Base-by-base conservation (phyloP, 2,797 vertebrate species). In the Rousettus madagascariensis region DNA sequence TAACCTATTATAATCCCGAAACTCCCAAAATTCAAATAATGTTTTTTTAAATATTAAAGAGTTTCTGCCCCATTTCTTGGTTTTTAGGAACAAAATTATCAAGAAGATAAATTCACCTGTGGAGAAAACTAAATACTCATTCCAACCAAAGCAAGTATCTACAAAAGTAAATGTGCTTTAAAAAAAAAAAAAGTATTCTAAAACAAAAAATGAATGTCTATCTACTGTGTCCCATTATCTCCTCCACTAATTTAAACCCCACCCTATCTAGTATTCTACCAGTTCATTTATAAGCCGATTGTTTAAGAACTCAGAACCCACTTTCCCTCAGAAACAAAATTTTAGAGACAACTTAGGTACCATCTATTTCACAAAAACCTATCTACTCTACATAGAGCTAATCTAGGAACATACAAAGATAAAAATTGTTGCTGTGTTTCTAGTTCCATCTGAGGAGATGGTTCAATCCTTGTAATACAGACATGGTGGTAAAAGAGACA, bases 111-210 rank as follows among this genome's bases (percentile, higher is more conserved):
- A 83, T 33, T 13, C 30, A 55, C 13, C 36, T n/a, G 43, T n/a
- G 28, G 28, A 82, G 86, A 78, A 90, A 90, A 89, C 30, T 53
- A 90, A 90, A 95, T 82, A 95, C 33, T 92, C 46, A 92, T 72
- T 89, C 72, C 75, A 86, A 87, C 41, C 30, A 87, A 92, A 93
- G 49, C 57, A 83, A 72, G 11, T 72, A 72, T 46, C 38, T 85
- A 66, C 24, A 88, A 33, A 85, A 53, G 46, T 63, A 91, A 88
- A 89, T 80, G 22, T 59, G 17, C 43, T 53, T 41, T 28, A 24
- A 38, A 79, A 63, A 66, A 79, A 63, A 66, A 38, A 90, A 77
- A 87, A 43, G 6, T 46, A 84, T 38, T 86, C 55, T 63, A 53
- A 84, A 94, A 46, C 17, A 38, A 77, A 79, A 82, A 77, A 86